Evolutionary conservation across 2,113 vertebrate species (phyloP).

Genomic region (Brachyhypopomus occidentalis): DNA sequence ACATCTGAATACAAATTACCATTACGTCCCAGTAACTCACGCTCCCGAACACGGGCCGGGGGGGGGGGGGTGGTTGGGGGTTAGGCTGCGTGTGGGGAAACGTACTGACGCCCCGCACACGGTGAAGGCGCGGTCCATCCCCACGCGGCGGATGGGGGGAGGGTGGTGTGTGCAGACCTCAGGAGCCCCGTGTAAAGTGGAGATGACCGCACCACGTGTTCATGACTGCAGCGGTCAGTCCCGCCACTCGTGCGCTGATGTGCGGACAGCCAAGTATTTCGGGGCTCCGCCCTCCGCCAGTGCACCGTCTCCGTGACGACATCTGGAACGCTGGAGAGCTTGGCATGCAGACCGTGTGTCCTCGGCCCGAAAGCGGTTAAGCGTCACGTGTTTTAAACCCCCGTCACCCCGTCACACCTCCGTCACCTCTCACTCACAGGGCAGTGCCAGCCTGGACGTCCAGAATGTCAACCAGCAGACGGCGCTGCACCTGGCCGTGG

Average conservation of each 20-base stretch:
- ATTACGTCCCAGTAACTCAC: conserved; percentile 35
- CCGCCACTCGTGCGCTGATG: too few relatives aligned
- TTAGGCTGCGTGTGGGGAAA: too few relatives aligned
- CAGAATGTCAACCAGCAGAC: conserved; percentile 99
- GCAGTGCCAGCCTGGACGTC: conserved; percentile 95
- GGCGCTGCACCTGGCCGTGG: conserved; percentile 94
- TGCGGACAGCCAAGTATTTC: neutral
- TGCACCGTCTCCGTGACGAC: conserved; percentile 10
- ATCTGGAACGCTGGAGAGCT: neutral
- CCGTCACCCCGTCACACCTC: too few relatives aligned
- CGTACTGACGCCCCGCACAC: too few relatives aligned
- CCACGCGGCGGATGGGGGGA: too few relatives aligned
- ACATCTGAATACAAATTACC: conserved; percentile 57
- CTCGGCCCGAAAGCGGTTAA: conserved; percentile 33
- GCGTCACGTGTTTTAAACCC: conserved; percentile 24
- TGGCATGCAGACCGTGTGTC: conserved; percentile 16
- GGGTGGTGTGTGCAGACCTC: too few relatives aligned
- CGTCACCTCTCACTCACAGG: conserved; percentile 71
- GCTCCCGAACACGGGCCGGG: conserved; percentile 28
- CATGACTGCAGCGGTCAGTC: too few relatives aligned
- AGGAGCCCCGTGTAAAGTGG: too few relatives aligned
- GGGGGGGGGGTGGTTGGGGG: too few relatives aligned
- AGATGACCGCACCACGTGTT: too few relatives aligned
- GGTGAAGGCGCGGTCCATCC: too few relatives aligned
- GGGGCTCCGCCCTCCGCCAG: neutral